Base-by-base conservation (phyloP, 1,140 invertebrate species). In the Leucophenga varia region DNA sequence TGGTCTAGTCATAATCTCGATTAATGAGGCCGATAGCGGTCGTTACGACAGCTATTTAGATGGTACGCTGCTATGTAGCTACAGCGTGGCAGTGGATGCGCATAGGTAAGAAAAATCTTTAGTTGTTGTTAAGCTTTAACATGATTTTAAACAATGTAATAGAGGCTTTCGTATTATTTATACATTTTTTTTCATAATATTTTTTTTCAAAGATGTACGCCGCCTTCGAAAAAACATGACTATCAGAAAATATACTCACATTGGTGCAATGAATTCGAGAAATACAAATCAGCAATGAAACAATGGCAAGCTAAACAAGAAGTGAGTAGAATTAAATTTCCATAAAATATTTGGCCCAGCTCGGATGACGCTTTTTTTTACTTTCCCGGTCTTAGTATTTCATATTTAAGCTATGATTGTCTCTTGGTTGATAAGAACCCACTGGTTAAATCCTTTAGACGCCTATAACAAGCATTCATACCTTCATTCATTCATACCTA, bases 181-280 rank as follows among this genome's bases (percentile, higher is more conserved):
- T 42, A 42, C 22, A 25, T 25, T 25, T 25, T 25, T 25, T 25
- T 12, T 41, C 21, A 45, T 43, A n/a, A 28, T 36, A 35, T 8
- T 34, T 32, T 41, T 20, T 52, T 36, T 42, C 47, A 47, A 46
- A 84, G 85, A 61, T 86, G 84, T 76, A 80, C 81, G 47, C 82
- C 84, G 49, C 84, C 84, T 3, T 84, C 79, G 48, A 84, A 86
- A 73, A 80, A 83, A 21, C 82, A 86, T 55, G 85, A 86, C 59
- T 88, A 87, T 55, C 82, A 85, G 58, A 86, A 86, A 76, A 82
- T 88, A 48, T 89, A 89, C 65, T 86, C 86, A 25, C 86, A 88
- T 59, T 89, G 87, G 87, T 89, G 87, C 75, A 84, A 88, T 61
- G 86, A 89, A 76, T 88, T 89, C 72, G 85, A 89, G 74, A 88